Percentiles rank a stretch among this genome's conserved stretches.
Evolutionary conservation across 2,797 vertebrate species (phyloP).

Genomic region (Semotilus atromaculatus): DNA sequence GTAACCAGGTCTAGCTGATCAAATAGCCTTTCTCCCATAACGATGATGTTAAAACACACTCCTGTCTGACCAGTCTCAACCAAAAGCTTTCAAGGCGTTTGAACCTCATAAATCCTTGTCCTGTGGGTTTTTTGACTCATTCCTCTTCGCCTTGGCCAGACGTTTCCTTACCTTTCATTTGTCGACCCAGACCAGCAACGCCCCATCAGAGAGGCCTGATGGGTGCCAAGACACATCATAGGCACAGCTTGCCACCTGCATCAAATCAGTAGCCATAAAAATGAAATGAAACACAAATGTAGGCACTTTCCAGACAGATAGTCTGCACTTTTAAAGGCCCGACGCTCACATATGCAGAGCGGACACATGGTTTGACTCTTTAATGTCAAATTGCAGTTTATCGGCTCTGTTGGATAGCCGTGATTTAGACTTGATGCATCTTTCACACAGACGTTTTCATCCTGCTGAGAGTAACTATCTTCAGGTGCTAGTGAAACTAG

Average conservation of each 20-base stretch:
- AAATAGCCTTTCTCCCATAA: not conserved
- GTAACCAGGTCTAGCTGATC: slow-evolving; percentile 53
- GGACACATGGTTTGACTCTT: slow-evolving; percentile 64
- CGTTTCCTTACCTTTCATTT: slow-evolving; percentile 18
- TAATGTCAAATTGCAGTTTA: slow-evolving; percentile 51
- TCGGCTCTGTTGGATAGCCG: not conserved
- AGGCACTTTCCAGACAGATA: slow-evolving; percentile 59
- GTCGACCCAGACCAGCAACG: not conserved
- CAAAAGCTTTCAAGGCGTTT: not conserved
- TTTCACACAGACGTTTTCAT: not conserved
- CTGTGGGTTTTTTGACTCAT: slow-evolving; percentile 13
- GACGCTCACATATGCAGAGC: slow-evolving; percentile 39
- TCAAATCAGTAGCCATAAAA: slow-evolving; percentile 68
- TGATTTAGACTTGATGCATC: not conserved
- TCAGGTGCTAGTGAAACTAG: slow-evolving; percentile 45
- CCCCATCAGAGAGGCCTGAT: not conserved
- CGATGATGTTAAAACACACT: not conserved
- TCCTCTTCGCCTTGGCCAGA: slow-evolving; percentile 24
- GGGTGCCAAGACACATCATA: slow-evolving; percentile 38
- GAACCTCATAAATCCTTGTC: not conserved
- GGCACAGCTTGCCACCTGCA: slow-evolving; percentile 67
- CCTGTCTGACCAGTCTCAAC: not conserved
- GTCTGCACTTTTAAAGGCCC: slow-evolving; percentile 45
- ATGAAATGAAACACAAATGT: slow-evolving; percentile 60
- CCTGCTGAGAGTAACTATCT: slow-evolving; percentile 24